These are phyloP conservation scores for Sardina pilchardus DNA, from an alignment of 2,113 vertebrate genomes.

Conservation along the genomic window DNA sequence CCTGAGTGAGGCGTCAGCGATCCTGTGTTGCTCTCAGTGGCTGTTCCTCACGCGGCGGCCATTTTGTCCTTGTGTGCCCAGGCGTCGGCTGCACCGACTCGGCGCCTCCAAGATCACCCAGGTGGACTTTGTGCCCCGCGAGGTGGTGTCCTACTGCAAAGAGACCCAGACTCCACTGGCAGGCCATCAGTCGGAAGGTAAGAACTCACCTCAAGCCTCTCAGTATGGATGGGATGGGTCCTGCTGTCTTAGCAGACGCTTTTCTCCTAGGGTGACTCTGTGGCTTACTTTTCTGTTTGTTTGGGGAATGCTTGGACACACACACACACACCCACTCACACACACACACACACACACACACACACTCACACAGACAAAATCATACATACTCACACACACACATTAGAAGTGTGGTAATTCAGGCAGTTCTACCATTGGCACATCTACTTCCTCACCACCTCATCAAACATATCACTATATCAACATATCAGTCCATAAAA, in stretches of 20 bases:
- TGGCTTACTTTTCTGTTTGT: too few species aligned
- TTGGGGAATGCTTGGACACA: background rate
- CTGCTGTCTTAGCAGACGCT: background rate
- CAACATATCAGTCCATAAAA: too few species aligned
- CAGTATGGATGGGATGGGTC: background rate
- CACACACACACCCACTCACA: too few species aligned
- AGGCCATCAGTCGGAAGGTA: conserved; percentile 89
- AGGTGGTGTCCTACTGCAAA: conserved; percentile 91
- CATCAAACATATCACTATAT: too few species aligned
- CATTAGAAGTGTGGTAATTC: too few species aligned
- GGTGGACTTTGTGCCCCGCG: conserved; percentile 92
- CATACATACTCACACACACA: too few species aligned
- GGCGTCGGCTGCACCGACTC: conserved; percentile 85
- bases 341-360: too few species aligned
- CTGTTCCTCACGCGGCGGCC: background rate
- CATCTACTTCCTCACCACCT: too few species aligned
- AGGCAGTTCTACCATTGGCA: too few species aligned
- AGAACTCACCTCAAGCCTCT: background rate
- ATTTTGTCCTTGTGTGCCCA: conserved; percentile 59
- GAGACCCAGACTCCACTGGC: conserved; percentile 92
- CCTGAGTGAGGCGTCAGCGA: background rate
- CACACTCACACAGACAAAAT: too few species aligned
- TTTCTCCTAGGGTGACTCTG: background rate
- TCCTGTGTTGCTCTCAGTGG: background rate
- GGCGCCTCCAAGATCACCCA: conserved; percentile 93